Evolutionary conservation across 2,888 invertebrate genomes (phyloP).

Genomic region (Himalopsyche anomala): DNA sequence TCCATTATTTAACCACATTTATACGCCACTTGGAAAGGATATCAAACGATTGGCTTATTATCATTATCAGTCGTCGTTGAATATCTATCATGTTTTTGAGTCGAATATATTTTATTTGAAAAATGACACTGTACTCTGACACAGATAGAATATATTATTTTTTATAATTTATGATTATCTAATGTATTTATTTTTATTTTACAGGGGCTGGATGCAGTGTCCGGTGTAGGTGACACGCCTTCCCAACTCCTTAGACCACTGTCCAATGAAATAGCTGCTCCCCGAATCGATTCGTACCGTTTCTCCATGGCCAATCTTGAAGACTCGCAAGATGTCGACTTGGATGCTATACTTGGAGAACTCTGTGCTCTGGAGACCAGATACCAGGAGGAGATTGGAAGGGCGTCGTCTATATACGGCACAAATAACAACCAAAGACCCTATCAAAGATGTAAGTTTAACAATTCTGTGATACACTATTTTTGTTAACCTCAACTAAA

Average conservation of each 20-base stretch:
- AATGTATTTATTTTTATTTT: slow-evolving; percentile 69
- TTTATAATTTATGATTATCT: neutral
- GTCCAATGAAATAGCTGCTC: slow-evolving; percentile 84
- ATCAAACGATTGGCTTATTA: neutral
- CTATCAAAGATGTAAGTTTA: slow-evolving; percentile 51
- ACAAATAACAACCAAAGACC: slow-evolving; percentile 46
- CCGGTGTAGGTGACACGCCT: slow-evolving; percentile 48
- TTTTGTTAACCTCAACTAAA: too few species aligned
- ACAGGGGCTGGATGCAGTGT: slow-evolving; percentile 82
- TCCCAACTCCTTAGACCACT: slow-evolving; percentile 77
- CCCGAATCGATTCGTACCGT: slow-evolving; percentile 91
- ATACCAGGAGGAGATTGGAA: slow-evolving; percentile 77
- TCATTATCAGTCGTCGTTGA: too few species aligned
- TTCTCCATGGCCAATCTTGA: slow-evolving; percentile 98
- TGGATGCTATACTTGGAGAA: slow-evolving; percentile 97
- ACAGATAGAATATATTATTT: too few species aligned
- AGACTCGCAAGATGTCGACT: slow-evolving; percentile 96
- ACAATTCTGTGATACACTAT: neutral
- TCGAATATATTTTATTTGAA: too few species aligned
- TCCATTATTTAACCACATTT: too few species aligned
- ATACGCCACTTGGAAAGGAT: too few species aligned
- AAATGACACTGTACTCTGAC: too few species aligned
- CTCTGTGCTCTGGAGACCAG: slow-evolving; percentile 92
- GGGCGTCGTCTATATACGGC: slow-evolving; percentile 66
- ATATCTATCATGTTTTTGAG: too few species aligned